A percentile compares a stretch with the other conserved stretches of the same genome.
Conservation (phyloP, 2,797 vertebrate species). For the Fringilla coelebs region DNA sequence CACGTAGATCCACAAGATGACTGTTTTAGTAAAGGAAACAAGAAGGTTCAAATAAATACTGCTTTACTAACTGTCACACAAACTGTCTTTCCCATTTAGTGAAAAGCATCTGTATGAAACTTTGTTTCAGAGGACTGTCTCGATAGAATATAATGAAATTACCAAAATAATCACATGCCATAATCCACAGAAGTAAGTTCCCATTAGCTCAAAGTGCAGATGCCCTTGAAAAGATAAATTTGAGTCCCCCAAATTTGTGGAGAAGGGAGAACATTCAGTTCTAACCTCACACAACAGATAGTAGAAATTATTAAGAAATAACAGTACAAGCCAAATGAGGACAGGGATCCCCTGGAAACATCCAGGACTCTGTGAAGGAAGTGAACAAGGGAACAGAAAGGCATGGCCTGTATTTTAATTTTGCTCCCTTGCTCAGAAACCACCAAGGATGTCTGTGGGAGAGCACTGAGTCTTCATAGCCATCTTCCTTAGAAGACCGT, state of each 20-base stretch:
- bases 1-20: not conserved
- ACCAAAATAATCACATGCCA: not conserved
- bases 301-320: not conserved
- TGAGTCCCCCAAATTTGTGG: not conserved
- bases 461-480: not conserved
- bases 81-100: not conserved
- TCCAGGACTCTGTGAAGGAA: not conserved
- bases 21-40: not conserved
- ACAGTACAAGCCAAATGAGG: not conserved
- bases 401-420: not conserved
- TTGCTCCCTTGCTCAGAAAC: not conserved
- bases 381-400: not conserved
- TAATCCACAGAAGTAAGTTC: not conserved
- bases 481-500: not conserved
- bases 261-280: not conserved
- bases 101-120: not conserved
- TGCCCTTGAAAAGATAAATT: not conserved
- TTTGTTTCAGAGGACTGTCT: not conserved
- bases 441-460: not conserved
- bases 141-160: not conserved
- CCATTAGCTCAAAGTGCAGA: not conserved
- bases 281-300: not conserved
- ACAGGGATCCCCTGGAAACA: not conserved
- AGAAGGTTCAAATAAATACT: not conserved
- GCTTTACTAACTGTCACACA: not conserved